phyloP scores from a whole-genome alignment of 2,888 invertebrate species.

The Neoaliturus tenellus region DNA sequence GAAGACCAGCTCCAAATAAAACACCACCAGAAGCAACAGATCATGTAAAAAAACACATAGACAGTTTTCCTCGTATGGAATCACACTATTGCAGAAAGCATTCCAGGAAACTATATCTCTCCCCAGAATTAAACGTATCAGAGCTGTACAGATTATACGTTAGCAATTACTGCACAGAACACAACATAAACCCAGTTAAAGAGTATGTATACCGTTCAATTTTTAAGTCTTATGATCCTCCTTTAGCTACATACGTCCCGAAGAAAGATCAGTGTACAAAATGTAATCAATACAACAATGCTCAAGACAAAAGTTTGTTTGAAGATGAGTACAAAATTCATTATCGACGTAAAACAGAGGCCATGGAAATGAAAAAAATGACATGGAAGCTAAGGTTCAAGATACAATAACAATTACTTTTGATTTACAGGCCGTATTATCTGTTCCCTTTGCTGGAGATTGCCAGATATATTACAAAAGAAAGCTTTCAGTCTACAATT shows the following conservation, averaged over 20 bases:
- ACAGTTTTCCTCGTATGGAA: constrained; percentile 57
- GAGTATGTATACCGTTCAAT: constrained; percentile 56
- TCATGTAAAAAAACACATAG: constrained; percentile 53
- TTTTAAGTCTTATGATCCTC: constrained; percentile 60
- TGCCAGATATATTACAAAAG: constrained; percentile 44
- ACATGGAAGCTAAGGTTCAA: constrained; percentile 41
- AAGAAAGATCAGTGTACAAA: constrained; percentile 62
- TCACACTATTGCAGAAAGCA: constrained; percentile 57
- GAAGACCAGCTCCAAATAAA: constrained; percentile 46
- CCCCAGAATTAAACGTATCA: constrained; percentile 54
- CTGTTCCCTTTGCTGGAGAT: background rate
- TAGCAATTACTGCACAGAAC: constrained; percentile 55
- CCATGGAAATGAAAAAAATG: constrained; percentile 60
- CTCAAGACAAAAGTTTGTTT: constrained; percentile 58
- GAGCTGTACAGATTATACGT: constrained; percentile 54
- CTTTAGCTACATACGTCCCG: constrained; percentile 58
- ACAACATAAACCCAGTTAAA: constrained; percentile 61
- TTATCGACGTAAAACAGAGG: constrained; percentile 54
- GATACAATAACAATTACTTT: constrained; percentile 56
- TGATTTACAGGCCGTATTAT: constrained; percentile 59
- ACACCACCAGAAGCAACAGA: constrained; percentile 26
- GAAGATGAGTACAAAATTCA: constrained; percentile 57
- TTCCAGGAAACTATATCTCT: constrained; percentile 55
- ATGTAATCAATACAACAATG: constrained; percentile 58
- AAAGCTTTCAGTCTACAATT: constrained; percentile 48